phyloP scores from a whole-genome alignment of 2,113 vertebrate species.

The Pterophyllum scalare region DNA sequence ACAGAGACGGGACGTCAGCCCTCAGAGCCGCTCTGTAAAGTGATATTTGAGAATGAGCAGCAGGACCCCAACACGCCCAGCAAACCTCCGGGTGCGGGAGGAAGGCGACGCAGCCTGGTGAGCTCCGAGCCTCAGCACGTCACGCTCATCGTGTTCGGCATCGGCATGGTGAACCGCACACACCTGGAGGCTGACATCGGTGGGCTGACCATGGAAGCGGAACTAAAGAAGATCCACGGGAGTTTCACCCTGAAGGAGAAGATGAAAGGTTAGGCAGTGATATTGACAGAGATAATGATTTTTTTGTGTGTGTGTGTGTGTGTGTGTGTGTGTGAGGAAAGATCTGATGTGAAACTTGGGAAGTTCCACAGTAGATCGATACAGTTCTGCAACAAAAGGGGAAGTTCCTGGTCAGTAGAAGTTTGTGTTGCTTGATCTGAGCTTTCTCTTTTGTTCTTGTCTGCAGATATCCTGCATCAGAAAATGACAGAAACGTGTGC shows the following conservation, averaged over 20 bases:
- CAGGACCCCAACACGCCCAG: conserved; percentile 84
- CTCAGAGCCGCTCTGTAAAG: conserved; percentile 87
- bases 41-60: conserved; percentile 95
- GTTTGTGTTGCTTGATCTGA: neutral
- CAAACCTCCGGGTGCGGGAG: conserved; percentile 73
- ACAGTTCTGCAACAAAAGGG: neutral
- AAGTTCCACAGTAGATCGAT: neutral
- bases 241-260: conserved; percentile 98
- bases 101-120: conserved; percentile 89
- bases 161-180: conserved; percentile 97
- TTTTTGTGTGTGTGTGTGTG: neutral
- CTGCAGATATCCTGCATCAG: conserved; percentile 94
- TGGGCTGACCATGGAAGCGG: conserved; percentile 96
- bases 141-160: conserved; percentile 95
- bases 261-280: conserved; percentile 91
- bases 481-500: conserved; percentile 99
- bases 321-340: neutral
- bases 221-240: conserved; percentile 97
- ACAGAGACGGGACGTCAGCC: conserved; percentile 83
- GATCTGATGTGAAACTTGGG: neutral
- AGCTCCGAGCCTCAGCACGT: conserved; percentile 92
- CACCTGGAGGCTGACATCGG: conserved; percentile 98
- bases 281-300: fast-evolving
- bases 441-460: neutral
- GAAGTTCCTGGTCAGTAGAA: neutral